These are phyloP conservation scores for Reticulitermes speratus DNA, from an alignment of 1,140 invertebrate species.

Conservation along the genomic window DNA sequence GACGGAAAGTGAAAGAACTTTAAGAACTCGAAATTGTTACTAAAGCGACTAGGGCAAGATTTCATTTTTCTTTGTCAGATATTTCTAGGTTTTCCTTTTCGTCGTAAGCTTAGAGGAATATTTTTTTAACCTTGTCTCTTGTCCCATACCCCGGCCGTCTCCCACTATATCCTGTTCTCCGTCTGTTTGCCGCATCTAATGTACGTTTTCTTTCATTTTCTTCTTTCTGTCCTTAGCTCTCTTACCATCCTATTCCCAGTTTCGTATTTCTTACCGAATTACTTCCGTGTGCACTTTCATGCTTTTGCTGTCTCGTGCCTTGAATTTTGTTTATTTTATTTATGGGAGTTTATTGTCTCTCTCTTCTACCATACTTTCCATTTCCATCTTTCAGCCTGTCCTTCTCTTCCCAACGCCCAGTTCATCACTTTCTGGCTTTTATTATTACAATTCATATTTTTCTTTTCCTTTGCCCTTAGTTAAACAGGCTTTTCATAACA, in stretches of 20 bases:
- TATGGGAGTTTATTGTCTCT: background rate
- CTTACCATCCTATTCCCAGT: background rate
- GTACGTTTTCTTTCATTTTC: background rate
- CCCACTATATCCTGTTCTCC: background rate
- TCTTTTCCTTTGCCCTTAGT: background rate
- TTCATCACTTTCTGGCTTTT: background rate
- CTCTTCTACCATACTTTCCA: background rate
- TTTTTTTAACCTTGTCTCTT: background rate
- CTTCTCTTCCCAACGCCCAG: background rate
- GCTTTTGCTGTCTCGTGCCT: background rate
- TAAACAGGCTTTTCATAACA: background rate
- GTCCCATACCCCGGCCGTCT: background rate
- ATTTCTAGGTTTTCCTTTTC: background rate
- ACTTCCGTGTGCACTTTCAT: constrained; percentile 6
- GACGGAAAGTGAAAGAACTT: background rate
- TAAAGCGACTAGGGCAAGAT: constrained; percentile 12
- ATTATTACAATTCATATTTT: constrained; percentile 8
- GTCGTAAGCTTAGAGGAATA: background rate
- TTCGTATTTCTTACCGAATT: constrained; percentile 10
- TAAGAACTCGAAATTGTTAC: background rate
- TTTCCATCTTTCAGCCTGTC: background rate
- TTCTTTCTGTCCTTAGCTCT: background rate
- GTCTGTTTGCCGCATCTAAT: background rate
- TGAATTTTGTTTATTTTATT: constrained; percentile 8
- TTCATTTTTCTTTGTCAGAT: constrained; percentile 19